Base-by-base conservation (phyloP, 2,797 vertebrate species). In the Chaenodraco wilsoni region DNA sequence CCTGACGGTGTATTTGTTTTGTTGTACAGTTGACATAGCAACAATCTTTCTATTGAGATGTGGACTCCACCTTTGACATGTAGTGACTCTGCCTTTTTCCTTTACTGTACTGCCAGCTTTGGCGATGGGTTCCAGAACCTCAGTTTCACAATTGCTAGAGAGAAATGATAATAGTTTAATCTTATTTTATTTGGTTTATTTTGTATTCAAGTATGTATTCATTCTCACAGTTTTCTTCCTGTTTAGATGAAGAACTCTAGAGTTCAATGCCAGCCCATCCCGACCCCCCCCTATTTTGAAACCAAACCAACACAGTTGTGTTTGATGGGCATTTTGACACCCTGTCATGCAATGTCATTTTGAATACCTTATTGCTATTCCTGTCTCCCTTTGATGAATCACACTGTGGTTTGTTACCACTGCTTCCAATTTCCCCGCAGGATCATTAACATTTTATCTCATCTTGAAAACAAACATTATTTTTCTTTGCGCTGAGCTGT, bases 391-490 rank as follows among this genome's bases (percentile, higher is more conserved):
- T 45, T 45, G 40, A 69, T 76, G 51, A 55, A 41, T 48, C 52
- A 52, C 37, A 23, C 16, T 4, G 48, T 23, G 57, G 17, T 52
- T 40, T 45, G 14, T 77, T 12, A 37, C 54, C 33, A 13, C 49
- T 40, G 40, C 57, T 67, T 11, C 48, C 21, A 40, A 0, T 48
- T 40, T 67, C 65, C 61, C 33, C 11, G 1, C 43, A 21, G 57
- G 61, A 31, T 45, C 62, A 51, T 74, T 44, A 57, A 72, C 27
- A 43, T 52, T 75, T 78, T 72, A 69, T 65, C 65, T 72, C 50
- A 50, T 60, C 65, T 37, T 45, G 43, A 62, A 72, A 69, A 54
- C 45, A 63, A 69, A 66, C 31, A 13, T 2, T 11, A 15, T 44
- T 60, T 69, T 41, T 54, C 45, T 74, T 54, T 13, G 13, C 16